Evolutionary conservation across 2,797 vertebrate genomes (phyloP).

Genomic region (Loris lydekkerianus): DNA sequence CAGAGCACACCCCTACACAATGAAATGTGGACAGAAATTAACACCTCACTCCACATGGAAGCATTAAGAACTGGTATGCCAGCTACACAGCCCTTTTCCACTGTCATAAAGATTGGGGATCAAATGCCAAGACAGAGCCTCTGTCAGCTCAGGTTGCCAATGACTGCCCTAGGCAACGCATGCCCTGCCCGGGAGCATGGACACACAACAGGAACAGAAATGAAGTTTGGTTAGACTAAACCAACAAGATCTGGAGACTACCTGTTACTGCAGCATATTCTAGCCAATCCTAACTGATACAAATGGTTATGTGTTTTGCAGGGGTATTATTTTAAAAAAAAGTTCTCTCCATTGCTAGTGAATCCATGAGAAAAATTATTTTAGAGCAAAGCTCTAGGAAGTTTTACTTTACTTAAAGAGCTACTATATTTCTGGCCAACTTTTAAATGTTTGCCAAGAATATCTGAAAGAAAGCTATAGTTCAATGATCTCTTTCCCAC

Average conservation of each 20-base stretch:
- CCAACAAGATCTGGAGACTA: neutral
- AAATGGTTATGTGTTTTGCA: neutral
- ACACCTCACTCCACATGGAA: neutral
- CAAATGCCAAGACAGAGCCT: neutral
- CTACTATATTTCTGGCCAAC: neutral
- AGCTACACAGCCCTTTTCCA: neutral
- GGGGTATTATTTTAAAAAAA: neutral
- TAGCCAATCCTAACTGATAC: neutral
- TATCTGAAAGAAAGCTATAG: neutral
- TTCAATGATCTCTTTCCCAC: neutral
- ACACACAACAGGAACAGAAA: neutral
- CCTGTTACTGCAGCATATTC: neutral
- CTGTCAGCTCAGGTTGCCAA: neutral
- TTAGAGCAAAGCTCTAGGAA: conserved; percentile 8
- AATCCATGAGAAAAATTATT: neutral
- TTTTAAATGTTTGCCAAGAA: neutral
- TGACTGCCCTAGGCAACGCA: rapidly evolving
- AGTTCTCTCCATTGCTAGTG: neutral
- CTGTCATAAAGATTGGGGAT: neutral
- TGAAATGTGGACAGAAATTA: neutral
- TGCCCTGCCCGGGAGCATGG: too few species aligned
- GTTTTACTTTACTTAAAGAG: neutral
- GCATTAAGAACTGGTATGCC: too few species aligned
- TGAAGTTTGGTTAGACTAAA: neutral
- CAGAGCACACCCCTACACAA: neutral